Evolutionary conservation across 2,113 vertebrate species (phyloP), one percentile per base, ranked within the genome.

Genomic region (Petroica traversi): DNA sequence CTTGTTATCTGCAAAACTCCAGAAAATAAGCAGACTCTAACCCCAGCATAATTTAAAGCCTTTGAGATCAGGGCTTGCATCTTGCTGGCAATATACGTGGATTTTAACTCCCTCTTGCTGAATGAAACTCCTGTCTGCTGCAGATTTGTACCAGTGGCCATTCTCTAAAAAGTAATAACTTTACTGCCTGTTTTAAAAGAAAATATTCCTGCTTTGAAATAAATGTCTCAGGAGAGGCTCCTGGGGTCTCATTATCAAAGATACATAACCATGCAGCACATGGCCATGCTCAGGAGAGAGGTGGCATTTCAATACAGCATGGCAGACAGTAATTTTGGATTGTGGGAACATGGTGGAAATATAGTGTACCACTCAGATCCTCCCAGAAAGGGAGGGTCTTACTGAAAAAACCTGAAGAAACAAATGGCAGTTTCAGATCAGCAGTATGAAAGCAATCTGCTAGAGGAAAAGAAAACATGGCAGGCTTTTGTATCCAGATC

Each of bases 231-330:
- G 57, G 48, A 92, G 55, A 82, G 36, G 52, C 11, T 88, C 38
- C 64, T 78, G 48, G 15, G 8, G 22, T 66, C 43, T 74, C 51
- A 49, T 3, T 67, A 57, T 62, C 69, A 81, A 48, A 71, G 38
- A 85, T n/a, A 77, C 1, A 84, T 38, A 63, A 51, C 18, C 0
- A 0, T 43, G 23, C 43, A 92, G 26, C 85, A 87, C 0, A 0
- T 51, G 55, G 34, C 33, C 34, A 19, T 51, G 38, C 61, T 63
- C 69, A 14, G 2, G 2, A 49, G 28, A 69, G 20, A 81, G 23
- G 6, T 20, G 33, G 13, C 1, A 0, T 74, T 89, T 66, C 68
- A 45, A 40, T 25, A 69, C 3, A n/a, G 5, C 41, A 29, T 28
- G n/a, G 18, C 12, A 92, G 38, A 66, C 12, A 72, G 26, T 3